Evolutionary conservation across 2,888 invertebrate genomes (phyloP), one percentile per base, ranked within the genome.

Genomic region (Pocota personata): DNA sequence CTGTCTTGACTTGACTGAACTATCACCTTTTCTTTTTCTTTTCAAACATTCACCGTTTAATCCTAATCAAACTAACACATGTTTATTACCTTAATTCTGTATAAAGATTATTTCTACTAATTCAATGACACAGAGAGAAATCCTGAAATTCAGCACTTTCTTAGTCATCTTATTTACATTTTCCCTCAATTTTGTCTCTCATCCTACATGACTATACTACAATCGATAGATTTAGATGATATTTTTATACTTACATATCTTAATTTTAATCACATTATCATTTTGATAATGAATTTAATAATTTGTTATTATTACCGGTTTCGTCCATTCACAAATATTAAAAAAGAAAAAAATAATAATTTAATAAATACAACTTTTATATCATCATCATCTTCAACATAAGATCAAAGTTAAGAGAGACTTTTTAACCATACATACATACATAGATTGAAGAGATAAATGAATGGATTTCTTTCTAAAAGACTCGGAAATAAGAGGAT

Each of bases 321-420:
- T 76, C n/a, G 7, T 66, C 35, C 57, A 76, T 76, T 76, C 66
- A 76, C 55, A 66, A 66, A 76, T 69, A 55, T 66, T 66, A 50
- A 66, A 37, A 50, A 58, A 52, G 52, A 24, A 43, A 43, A 62
- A 62, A 16, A 21, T 8, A 21, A n/a, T 40, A 24, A 40, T 10
- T 1, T 37, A 60, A 14, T 52, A 37, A 72, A 73, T 46, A 52
- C 35, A 52, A 52, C n/a, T 40, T 50, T 62, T 8, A 62, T 52
- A 52, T 30, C 62, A 62, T 73, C 62, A 62, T 62, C 40, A 30
- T n/a, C 14, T 27, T 52, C 40, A 55, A 30, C 55, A 30, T 30
- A 55, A 30, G 30, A 16, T 30, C 30, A 52, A 27, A n/a, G 24
- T 52, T 27, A 52, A 24, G 24, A 27, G 52, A 27, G 27, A n/a